Percentiles rank a stretch among this genome's conserved stretches.
Evolutionary conservation across 2,888 invertebrate species (phyloP).

Genomic region (Silvanus unidentatus): DNA sequence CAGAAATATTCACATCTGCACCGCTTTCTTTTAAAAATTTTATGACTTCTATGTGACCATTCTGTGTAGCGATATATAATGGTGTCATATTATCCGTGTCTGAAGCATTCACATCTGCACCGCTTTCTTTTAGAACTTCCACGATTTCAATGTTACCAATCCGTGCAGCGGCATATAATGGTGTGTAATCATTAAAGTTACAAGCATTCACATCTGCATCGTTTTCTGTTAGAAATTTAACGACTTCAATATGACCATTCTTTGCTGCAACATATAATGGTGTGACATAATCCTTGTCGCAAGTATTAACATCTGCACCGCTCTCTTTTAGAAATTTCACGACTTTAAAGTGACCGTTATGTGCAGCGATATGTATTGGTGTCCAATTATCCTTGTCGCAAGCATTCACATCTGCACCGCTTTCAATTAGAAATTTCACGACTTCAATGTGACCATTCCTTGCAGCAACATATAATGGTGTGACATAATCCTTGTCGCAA

Average conservation of each 20-base stretch:
- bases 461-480: too few relatives aligned
- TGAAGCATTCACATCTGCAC: too few relatives aligned
- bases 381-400: slow-evolving; percentile 9
- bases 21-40: slow-evolving; percentile 8
- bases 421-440: background rate
- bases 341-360: slow-evolving; percentile 7
- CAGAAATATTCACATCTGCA: slow-evolving; percentile 9
- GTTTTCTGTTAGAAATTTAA: slow-evolving; percentile 5
- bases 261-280: slow-evolving; percentile 51
- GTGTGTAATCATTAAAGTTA: background rate
- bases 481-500: too few relatives aligned
- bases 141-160: too few relatives aligned
- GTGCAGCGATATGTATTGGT: slow-evolving; percentile 16
- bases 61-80: background rate
- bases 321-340: background rate
- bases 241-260: slow-evolving; percentile 34
- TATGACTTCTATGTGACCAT: slow-evolving; percentile 2
- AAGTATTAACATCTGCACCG: slow-evolving; percentile 16
- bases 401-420: slow-evolving; percentile 9
- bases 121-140: too few relatives aligned
- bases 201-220: background rate
- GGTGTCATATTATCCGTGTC: too few relatives aligned
- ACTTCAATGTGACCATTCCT: too few relatives aligned
- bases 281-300: slow-evolving; percentile 36
- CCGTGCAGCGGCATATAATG: too few relatives aligned